These are phyloP conservation scores for Cistogaster globosa DNA, from an alignment of 2,888 invertebrate species.

Conservation along the genomic window DNA sequence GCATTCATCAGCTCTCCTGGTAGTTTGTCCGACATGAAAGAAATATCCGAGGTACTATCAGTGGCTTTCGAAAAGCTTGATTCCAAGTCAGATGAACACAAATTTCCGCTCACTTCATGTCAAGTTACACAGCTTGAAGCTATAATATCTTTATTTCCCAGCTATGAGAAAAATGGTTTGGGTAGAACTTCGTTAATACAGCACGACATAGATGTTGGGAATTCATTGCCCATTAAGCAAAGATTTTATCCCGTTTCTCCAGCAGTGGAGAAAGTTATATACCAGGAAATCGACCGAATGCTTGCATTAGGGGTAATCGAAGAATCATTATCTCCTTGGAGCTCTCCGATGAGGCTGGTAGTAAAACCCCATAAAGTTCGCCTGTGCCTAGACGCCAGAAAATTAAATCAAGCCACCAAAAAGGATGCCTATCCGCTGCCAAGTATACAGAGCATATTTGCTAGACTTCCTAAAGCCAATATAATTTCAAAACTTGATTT, in stretches of 20 bases:
- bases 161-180: conserved; percentile 23
- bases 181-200: conserved; percentile 59
- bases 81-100: too few relatives aligned
- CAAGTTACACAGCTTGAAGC: conserved; percentile 7
- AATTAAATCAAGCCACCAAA: neutral
- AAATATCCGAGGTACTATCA: neutral
- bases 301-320: neutral
- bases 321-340: conserved; percentile 23
- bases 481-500: neutral
- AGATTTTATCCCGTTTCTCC: neutral
- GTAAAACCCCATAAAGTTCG: conserved; percentile 42
- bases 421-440: conserved; percentile 1
- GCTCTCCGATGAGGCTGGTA: conserved; percentile 44
- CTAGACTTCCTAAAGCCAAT: neutral
- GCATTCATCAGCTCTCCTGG: neutral
- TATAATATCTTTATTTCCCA: too few relatives aligned
- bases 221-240: conserved; percentile 34
- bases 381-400: too few relatives aligned
- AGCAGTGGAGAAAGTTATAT: neutral
- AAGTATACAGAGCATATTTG: neutral
- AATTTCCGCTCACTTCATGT: too few relatives aligned
- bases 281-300: conserved; percentile 75
- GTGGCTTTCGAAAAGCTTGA: neutral
- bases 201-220: conserved; percentile 65
- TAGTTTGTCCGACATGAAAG: neutral